Evolutionary conservation across 2,113 vertebrate genomes (phyloP).

Genomic region (Chaenogobius annularis): DNA sequence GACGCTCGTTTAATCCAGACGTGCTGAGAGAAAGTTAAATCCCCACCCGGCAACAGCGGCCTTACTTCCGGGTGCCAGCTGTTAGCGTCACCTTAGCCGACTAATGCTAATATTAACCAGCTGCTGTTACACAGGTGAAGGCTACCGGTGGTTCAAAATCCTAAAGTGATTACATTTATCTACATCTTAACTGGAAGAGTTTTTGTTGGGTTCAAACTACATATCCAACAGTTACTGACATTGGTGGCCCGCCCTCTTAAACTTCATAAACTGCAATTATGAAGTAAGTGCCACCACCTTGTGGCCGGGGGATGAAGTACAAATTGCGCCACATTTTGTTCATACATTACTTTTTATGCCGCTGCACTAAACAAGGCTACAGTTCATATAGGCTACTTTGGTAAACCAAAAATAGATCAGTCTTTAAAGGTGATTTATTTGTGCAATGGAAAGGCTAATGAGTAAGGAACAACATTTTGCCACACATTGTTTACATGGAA

Average conservation of each 20-base stretch:
- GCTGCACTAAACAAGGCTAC: too few relatives aligned
- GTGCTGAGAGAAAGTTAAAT: constrained; percentile 58
- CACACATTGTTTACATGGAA: too few relatives aligned
- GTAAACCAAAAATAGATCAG: too few relatives aligned
- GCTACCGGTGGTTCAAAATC: constrained; percentile 13
- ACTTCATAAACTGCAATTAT: background rate
- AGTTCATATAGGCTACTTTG: background rate
- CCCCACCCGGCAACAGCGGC: constrained; percentile 54
- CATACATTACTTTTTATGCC: background rate
- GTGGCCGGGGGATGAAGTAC: constrained; percentile 18
- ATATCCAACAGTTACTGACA: constrained; percentile 5
- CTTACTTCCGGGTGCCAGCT: constrained; percentile 44
- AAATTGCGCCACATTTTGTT: background rate
- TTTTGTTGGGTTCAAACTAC: background rate
- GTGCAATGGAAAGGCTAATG: too few relatives aligned
- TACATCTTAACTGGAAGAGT: background rate
- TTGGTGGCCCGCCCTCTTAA: background rate
- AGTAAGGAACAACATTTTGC: too few relatives aligned
- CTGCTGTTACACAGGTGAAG: background rate
- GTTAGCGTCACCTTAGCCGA: background rate
- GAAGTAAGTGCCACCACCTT: constrained; percentile 9
- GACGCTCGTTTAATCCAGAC: constrained; percentile 17
- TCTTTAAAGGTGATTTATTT: too few relatives aligned
- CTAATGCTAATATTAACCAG: constrained; percentile 41
- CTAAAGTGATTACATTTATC: background rate